Base-by-base conservation (phyloP, 2,888 invertebrate genomes). In the Aromia moschata region DNA sequence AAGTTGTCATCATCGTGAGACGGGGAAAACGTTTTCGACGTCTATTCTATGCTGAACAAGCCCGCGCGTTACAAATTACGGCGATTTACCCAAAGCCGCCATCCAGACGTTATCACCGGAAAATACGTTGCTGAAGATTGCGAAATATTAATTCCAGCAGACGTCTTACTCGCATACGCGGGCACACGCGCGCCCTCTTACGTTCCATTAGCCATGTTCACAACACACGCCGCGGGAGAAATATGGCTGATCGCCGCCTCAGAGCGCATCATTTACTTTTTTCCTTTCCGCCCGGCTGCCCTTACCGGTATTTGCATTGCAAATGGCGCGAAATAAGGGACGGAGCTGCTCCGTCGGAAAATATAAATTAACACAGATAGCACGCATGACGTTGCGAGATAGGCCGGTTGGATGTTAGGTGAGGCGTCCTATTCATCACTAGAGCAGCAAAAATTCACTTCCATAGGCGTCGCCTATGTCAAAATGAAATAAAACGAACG, bases 351-450 rank as follows among this genome's bases (percentile, higher is more conserved):
- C n/a, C 45, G 15, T 55, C 52, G 52, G 47, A 60, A 60, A 53
- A 56, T 51, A 56, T 60, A 60, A 60, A 60, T 60, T 60, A 60
- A 60, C 47, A 18, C 52, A 43, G 53, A 47, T 43, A 47, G 37
- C 60, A 57, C 54, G 53, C 41, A 61, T 41, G 60, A 57, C 47
- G 38, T 16, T 43, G 49, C 17, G 47, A 53, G 56, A 52, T 60
- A 47, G 37, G 46, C 41, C 20, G 25, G 41, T 41, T 41, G 52
- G 52, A 52, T 53, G 31, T 51, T 49, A 61, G 52, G 53, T 59
- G 56, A 53, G 59, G 47, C 56, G 38, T 46, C 40, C 52, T 54
- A 56, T 56, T 62, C 55, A 59, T 62, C 59, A 62, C 56, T 62
- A 62, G n/a, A n/a, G n/a, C n/a, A n/a, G n/a, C n/a, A n/a, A n/a